A percentile compares a stretch with the other conserved stretches of the same genome.
phyloP scores from a whole-genome alignment of 1,140 invertebrate species.

The Lasioglossum albipes region DNA sequence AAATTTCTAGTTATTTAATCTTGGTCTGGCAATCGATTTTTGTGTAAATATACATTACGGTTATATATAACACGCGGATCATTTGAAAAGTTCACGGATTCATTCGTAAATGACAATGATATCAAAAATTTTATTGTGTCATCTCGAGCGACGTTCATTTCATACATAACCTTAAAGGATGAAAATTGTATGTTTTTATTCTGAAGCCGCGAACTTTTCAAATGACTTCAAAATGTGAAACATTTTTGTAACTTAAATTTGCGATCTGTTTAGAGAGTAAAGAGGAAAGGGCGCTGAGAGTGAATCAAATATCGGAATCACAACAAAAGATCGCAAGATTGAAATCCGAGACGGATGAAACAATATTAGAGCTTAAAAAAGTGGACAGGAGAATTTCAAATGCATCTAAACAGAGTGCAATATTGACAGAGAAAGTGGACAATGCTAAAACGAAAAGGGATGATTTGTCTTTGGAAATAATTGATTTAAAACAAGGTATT shows the following conservation, averaged over 20 bases:
- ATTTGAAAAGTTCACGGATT: too few species aligned
- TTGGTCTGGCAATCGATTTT: too few species aligned
- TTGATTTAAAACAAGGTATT: slow-evolving; percentile 68
- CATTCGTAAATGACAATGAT: too few species aligned
- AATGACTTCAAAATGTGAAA: too few species aligned
- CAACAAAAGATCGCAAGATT: slow-evolving; percentile 44
- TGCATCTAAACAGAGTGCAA: slow-evolving; percentile 44
- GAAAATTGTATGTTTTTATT: too few species aligned
- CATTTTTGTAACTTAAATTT: neutral
- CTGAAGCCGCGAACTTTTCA: too few species aligned
- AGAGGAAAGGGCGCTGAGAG: slow-evolving; percentile 37
- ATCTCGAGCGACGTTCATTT: too few species aligned
- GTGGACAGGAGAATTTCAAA: slow-evolving; percentile 65
- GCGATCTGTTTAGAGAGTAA: slow-evolving; percentile 46
- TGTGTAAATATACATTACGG: too few species aligned
- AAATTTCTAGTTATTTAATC: too few species aligned
- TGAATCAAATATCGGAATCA: slow-evolving; percentile 47
- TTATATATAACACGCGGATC: too few species aligned
- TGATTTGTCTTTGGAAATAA: slow-evolving; percentile 58
- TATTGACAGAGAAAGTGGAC: slow-evolving; percentile 44
- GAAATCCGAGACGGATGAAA: slow-evolving; percentile 49
- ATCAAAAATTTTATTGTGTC: too few species aligned
- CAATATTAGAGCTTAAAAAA: slow-evolving; percentile 60
- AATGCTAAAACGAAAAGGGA: slow-evolving; percentile 54
- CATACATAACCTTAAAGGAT: too few species aligned